A percentile compares a stretch with the other conserved stretches of the same genome.
These are phyloP conservation scores for Trichacis sp. DNA, from an alignment of 2,888 invertebrate genomes.

Conservation along the genomic window DNA sequence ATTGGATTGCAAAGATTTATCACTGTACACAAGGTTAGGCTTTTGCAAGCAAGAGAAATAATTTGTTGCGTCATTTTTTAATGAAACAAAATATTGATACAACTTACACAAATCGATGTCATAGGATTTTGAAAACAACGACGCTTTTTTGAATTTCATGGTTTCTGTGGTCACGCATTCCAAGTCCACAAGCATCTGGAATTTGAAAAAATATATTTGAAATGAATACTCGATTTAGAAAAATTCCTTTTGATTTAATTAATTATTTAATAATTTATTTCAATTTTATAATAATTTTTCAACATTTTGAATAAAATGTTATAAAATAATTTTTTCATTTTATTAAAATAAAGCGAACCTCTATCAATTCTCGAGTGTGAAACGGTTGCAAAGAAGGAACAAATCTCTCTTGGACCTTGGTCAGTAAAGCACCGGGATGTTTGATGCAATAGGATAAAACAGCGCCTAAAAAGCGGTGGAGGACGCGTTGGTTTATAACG, in stretches of 20 bases:
- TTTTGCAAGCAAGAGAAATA: no score
- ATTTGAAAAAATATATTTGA: no score
- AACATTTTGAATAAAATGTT: no score
- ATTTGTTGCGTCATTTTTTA: no score
- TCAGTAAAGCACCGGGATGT: constrained; percentile 73
- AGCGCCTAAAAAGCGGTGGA: constrained; percentile 78
- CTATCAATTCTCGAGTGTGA: constrained; percentile 74
- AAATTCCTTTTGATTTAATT: no score
- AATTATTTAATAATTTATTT: constrained; percentile 14
- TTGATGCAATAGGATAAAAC: constrained; percentile 76
- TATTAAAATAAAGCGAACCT: constrained; percentile 68
- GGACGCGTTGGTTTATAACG: constrained; percentile 75
- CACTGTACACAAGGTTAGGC: no score
- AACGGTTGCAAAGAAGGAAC: constrained; percentile 76
- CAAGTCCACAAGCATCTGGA: constrained; percentile 72
- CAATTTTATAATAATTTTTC: constrained; percentile 15
- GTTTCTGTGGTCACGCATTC: constrained; percentile 71
- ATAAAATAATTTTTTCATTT: no score
- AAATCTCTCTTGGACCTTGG: constrained; percentile 73
- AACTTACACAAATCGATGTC: constrained; percentile 62
- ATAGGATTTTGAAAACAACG: constrained; percentile 70
- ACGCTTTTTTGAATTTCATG: constrained; percentile 60
- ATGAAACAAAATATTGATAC: neutral
- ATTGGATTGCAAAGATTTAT: no score
- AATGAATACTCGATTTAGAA: no score